Evolutionary conservation across 2,113 vertebrate species (phyloP).

Genomic region (Strix uralensis): DNA sequence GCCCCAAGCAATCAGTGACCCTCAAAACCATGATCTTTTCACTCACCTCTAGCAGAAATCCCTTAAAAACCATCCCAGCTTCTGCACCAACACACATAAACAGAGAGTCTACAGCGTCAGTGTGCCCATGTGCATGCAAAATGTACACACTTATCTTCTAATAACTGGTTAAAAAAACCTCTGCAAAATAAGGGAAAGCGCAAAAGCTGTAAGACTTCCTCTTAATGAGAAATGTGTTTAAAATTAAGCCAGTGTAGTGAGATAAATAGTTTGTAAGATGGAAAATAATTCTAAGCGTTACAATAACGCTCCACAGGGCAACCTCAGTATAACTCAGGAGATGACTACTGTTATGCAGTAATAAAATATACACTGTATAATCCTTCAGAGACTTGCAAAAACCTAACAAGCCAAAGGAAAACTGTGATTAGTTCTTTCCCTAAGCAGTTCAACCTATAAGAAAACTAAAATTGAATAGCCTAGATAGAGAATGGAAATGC

Average conservation of each 20-base stretch:
- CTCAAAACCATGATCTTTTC: neutral
- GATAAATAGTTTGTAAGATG: neutral
- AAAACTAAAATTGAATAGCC: neutral
- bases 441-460: neutral
- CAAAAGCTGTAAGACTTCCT: neutral
- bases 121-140: accelerated
- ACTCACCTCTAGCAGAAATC: neutral
- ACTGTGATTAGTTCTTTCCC: neutral
- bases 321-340: no score
- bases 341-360: accelerated
- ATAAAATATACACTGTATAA: neutral
- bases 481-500: neutral
- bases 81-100: no score
- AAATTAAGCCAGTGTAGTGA: neutral
- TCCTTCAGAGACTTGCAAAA: neutral
- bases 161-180: neutral
- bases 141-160: accelerated
- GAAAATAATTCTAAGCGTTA: neutral
- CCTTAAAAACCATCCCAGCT: neutral
- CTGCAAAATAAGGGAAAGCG: neutral
- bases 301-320: neutral
- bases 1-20: neutral
- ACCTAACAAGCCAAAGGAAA: neutral
- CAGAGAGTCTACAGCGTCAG: accelerated
- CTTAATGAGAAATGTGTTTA: neutral